phyloP scores from a whole-genome alignment of 2,797 vertebrate species.

The Pygocentrus nattereri region DNA sequence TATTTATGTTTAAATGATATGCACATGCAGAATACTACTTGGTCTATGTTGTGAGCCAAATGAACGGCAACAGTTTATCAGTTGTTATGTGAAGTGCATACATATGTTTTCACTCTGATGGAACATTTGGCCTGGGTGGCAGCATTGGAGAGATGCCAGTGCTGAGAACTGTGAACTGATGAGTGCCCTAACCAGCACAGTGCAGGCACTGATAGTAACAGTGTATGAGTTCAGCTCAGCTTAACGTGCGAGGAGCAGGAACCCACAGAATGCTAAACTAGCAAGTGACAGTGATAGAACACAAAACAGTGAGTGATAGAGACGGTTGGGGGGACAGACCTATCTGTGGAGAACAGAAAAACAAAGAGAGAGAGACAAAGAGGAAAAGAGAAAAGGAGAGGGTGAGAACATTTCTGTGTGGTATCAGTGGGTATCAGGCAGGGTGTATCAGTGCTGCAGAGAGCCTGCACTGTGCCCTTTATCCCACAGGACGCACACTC shows the following conservation, averaged over 20 bases:
- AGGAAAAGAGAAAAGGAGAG: constrained; percentile 16
- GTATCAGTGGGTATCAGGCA: constrained; percentile 66
- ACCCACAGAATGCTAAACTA: constrained; percentile 31
- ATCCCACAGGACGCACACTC: constrained; percentile 79
- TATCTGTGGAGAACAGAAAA: constrained; percentile 32
- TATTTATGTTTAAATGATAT: too few species aligned
- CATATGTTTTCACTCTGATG: constrained; percentile 51
- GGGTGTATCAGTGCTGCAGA: constrained; percentile 82
- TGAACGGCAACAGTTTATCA: constrained; percentile 36
- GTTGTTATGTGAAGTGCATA: constrained; percentile 40
- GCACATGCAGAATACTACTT: neutral
- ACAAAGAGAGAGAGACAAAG: neutral
- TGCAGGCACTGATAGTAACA: constrained; percentile 1
- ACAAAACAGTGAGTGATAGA: neutral
- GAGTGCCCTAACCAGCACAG: constrained; percentile 18
- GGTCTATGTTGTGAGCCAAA: constrained; percentile 15
- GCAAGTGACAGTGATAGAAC: constrained; percentile 71
- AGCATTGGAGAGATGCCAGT: constrained; percentile 29
- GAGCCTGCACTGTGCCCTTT: constrained; percentile 78
- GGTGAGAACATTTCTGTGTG: constrained; percentile 68
- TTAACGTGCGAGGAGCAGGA: neutral
- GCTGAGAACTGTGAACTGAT: constrained; percentile 19
- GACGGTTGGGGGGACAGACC: constrained; percentile 53
- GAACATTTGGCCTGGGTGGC: constrained; percentile 39
- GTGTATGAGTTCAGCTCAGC: constrained; percentile 19